A percentile compares a stretch with the other conserved stretches of the same genome.
Evolutionary conservation across 2,797 vertebrate species (phyloP).

Genomic region (Peromyscus aztecus): DNA sequence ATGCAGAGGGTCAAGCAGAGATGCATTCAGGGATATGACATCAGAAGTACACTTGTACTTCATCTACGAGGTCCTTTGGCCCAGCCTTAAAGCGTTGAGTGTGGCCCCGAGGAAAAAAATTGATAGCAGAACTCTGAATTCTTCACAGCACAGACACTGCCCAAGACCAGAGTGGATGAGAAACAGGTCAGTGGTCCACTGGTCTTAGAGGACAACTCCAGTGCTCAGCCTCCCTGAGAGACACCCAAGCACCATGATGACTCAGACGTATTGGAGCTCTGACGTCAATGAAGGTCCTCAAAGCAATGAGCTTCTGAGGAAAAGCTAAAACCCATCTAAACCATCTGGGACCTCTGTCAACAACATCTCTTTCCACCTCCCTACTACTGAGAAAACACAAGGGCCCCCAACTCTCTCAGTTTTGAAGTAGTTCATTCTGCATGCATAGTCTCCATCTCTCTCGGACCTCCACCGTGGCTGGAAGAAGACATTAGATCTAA

Average conservation of each 20-base stretch:
- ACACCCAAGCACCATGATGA: neutral
- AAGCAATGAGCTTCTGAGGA: neutral
- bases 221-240: neutral
- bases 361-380: constrained; percentile 59
- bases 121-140: neutral
- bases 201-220: neutral
- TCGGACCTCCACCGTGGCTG: neutral
- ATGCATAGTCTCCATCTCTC: neutral
- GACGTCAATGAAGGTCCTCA: neutral
- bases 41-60: neutral
- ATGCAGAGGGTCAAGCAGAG: neutral
- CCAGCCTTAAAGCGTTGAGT: neutral
- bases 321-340: constrained; percentile 37
- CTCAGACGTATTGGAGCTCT: neutral
- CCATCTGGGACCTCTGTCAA: constrained; percentile 57
- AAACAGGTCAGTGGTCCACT: neutral
- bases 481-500: neutral
- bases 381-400: constrained; percentile 7
- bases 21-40: fast-evolving
- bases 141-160: neutral
- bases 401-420: neutral
- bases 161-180: neutral
- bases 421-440: constrained; percentile 14
- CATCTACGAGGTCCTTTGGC: too few relatives aligned
- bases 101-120: neutral